These are phyloP conservation scores for Leptobrachium ailaonicum DNA, from an alignment of 2,113 vertebrate species.

Conservation along the genomic window DNA sequence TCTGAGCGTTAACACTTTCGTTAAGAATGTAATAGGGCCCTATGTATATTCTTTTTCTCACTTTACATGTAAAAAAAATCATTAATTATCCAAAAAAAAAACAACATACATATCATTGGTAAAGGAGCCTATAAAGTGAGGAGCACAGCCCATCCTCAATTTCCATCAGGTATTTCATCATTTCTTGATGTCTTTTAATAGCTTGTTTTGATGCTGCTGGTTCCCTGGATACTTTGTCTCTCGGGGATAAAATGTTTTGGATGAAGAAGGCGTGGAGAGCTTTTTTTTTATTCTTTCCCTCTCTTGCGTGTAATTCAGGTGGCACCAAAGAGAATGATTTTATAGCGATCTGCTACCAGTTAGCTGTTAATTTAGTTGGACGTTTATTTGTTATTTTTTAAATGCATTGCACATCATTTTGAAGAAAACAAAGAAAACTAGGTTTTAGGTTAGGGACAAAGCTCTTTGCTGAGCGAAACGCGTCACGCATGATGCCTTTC, in stretches of 20 bases:
- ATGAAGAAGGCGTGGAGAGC: not conserved
- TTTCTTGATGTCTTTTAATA: conserved; percentile 43
- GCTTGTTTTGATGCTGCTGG: conserved; percentile 54
- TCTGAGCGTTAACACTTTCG: too few species aligned
- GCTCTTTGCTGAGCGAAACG: too few species aligned
- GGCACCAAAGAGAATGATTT: not conserved
- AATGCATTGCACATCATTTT: not conserved
- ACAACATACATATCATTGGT: too few species aligned
- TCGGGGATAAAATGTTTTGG: conserved; percentile 36
- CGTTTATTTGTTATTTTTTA: not conserved
- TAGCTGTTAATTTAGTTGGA: not conserved
- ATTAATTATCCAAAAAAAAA: too few species aligned
- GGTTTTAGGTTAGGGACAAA: too few species aligned
- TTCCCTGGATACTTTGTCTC: conserved; percentile 37
- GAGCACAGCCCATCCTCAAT: not conserved
- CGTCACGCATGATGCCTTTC: too few species aligned
- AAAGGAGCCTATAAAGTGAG: too few species aligned
- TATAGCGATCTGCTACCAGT: not conserved
- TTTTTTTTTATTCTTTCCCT: not conserved
- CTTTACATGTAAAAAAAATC: too few species aligned
- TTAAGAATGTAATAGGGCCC: too few species aligned
- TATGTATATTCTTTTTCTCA: too few species aligned
- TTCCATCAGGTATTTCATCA: conserved; percentile 51
- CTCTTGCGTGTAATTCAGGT: not conserved
- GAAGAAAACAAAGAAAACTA: too few species aligned